phyloP scores from a whole-genome alignment of 2,113 vertebrate genomes.

The Pachypanchax playfairii region DNA sequence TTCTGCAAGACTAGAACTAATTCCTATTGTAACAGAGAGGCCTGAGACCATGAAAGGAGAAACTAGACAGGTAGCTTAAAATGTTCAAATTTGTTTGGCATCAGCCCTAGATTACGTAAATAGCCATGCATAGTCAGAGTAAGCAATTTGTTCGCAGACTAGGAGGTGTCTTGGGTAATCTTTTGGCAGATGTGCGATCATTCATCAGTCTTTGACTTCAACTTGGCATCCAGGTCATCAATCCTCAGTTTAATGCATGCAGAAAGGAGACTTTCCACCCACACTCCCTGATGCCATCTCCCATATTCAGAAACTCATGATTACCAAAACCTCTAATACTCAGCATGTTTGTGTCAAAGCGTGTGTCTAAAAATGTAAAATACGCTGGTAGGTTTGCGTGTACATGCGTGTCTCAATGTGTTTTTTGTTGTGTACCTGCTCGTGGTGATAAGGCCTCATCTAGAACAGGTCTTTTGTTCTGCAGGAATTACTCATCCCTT shows the following conservation, averaged over 20 bases:
- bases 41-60: conserved; percentile 16
- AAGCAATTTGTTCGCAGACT: conserved; percentile 25
- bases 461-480: conserved; percentile 60
- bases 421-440: conserved; percentile 64
- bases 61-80: conserved; percentile 20
- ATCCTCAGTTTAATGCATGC: conserved; percentile 35
- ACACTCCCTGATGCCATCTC: conserved; percentile 16
- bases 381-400: conserved; percentile 15
- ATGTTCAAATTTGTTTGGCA: conserved; percentile 25
- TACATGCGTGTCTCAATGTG: conserved; percentile 45
- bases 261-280: conserved; percentile 28
- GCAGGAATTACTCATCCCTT: conserved; percentile 55
- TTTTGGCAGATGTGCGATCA: conserved; percentile 27
- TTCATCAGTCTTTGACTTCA: conserved; percentile 23
- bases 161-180: conserved; percentile 28
- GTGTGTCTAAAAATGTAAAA: conserved; percentile 13
- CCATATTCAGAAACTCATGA: conserved; percentile 17
- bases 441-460: conserved; percentile 59
- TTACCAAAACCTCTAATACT: conserved; percentile 20
- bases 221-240: conserved; percentile 29
- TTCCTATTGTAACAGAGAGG: conserved; percentile 21
- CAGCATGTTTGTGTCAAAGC: background rate
- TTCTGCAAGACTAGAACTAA: conserved; percentile 25
- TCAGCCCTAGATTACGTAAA: conserved; percentile 13
- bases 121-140: conserved; percentile 10